These are phyloP conservation scores for Campaea margaritaria DNA, from an alignment of 2,888 invertebrate species.

Conservation along the genomic window DNA sequence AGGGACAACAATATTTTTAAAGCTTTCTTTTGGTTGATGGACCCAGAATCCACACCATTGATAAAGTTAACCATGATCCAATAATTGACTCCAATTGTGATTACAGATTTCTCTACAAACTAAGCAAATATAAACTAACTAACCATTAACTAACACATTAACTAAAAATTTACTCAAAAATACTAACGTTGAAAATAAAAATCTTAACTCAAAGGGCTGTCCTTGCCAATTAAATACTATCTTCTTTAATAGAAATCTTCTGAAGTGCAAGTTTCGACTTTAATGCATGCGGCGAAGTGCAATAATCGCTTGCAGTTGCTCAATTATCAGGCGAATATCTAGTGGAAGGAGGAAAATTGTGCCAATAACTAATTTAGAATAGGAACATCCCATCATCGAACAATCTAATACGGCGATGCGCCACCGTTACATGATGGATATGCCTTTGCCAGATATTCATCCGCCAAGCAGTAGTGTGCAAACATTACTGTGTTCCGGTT, in stretches of 20 bases:
- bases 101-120: neutral
- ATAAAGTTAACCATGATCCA: too few species aligned
- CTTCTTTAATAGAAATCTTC: slow-evolving; percentile 30
- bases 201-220: slow-evolving; percentile 51
- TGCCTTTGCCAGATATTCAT: too few species aligned
- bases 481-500: too few species aligned
- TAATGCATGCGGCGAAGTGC: slow-evolving; percentile 51
- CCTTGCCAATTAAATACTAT: slow-evolving; percentile 35
- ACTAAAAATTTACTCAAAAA: slow-evolving; percentile 12
- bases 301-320: slow-evolving; percentile 59
- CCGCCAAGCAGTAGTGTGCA: too few species aligned
- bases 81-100: too few species aligned
- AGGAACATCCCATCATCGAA: too few species aligned
- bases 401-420: too few species aligned
- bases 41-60: too few species aligned
- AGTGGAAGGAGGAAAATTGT: slow-evolving; percentile 29
- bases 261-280: slow-evolving; percentile 32
- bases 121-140: neutral
- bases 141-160: neutral
- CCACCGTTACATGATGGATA: too few species aligned
- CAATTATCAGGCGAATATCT: slow-evolving; percentile 60
- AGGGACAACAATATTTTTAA: too few species aligned
- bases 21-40: too few species aligned
- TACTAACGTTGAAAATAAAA: slow-evolving; percentile 56
- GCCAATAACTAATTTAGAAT: neutral